Conservation (phyloP, 2,888 invertebrate genomes). For the Cerceris rybyensis region DNA sequence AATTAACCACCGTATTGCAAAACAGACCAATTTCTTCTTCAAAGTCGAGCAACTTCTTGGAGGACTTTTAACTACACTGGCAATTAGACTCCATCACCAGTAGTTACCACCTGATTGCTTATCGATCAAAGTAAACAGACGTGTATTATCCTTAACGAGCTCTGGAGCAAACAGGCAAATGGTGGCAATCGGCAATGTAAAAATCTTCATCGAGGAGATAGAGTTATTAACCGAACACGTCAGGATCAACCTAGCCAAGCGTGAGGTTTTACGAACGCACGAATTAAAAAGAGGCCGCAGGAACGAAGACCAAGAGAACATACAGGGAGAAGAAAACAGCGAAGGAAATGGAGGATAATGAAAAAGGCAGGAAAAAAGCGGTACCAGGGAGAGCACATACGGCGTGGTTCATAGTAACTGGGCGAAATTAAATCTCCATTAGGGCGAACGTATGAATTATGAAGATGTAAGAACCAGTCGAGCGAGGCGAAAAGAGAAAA, state of each 20-base stretch:
- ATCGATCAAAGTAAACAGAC: slow-evolving; percentile 56
- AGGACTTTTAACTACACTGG: not conserved
- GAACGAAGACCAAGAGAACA: slow-evolving; percentile 14
- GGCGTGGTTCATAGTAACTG: slow-evolving; percentile 57
- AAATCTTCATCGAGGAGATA: slow-evolving; percentile 52
- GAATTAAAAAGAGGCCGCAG: slow-evolving; percentile 6
- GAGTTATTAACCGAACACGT: slow-evolving; percentile 59
- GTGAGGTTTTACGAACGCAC: slow-evolving; percentile 14
- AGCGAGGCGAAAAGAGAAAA: slow-evolving; percentile 26
- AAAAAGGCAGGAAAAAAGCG: slow-evolving; percentile 4
- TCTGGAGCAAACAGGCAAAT: slow-evolving; percentile 59
- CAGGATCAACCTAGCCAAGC: slow-evolving; percentile 29
- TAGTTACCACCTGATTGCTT: slow-evolving; percentile 51
- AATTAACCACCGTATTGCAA: too few relatives aligned
- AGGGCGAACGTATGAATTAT: slow-evolving; percentile 71
- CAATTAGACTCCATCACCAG: slow-evolving; percentile 23
- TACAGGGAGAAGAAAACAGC: not conserved
- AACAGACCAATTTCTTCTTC: too few relatives aligned
- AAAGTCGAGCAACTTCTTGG: too few relatives aligned
- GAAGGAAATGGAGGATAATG: not conserved
- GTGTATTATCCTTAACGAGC: slow-evolving; percentile 56
- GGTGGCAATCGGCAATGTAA: slow-evolving; percentile 34
- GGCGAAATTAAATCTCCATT: slow-evolving; percentile 76
- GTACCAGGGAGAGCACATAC: slow-evolving; percentile 15
- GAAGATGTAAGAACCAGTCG: slow-evolving; percentile 64